Evolutionary conservation across 53 echinoderm and acorn worm species (phyloP).

Genomic region (Antedon mediterranea): DNA sequence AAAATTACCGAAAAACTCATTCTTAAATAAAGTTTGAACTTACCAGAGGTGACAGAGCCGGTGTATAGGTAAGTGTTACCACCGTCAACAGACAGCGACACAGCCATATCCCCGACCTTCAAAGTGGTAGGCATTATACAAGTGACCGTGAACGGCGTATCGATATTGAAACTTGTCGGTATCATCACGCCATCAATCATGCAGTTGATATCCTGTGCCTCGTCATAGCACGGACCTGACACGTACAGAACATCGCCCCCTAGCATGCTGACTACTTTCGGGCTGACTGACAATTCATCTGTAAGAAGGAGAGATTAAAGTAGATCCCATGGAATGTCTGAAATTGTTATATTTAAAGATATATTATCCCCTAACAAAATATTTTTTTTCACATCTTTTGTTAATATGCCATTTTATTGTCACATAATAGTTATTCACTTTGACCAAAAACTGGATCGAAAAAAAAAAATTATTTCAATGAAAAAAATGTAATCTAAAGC

Average conservation of each 20-base stretch:
- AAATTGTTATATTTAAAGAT: no score
- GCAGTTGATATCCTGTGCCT: slow-evolving; percentile 41
- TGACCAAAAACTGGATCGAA: no score
- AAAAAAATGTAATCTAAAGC: no score
- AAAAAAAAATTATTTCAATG: no score
- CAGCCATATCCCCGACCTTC: slow-evolving; percentile 32
- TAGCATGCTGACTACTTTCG: slow-evolving; percentile 57
- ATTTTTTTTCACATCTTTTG: no score
- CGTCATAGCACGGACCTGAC: slow-evolving; percentile 77
- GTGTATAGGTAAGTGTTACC: slow-evolving; percentile 38
- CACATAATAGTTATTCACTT: no score
- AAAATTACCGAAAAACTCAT: no score
- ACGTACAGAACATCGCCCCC: slow-evolving; percentile 83
- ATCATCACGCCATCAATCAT: slow-evolving; percentile 40
- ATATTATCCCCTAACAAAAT: no score
- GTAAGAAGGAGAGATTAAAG: no score
- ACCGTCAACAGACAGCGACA: slow-evolving; percentile 56
- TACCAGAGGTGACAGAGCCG: slow-evolving; percentile 48
- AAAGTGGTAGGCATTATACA: slow-evolving; percentile 70
- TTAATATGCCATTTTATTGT: no score
- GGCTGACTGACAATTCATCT: slow-evolving; percentile 33
- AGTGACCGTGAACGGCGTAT: slow-evolving; percentile 60
- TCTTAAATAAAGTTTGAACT: not conserved
- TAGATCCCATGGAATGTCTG: no score
- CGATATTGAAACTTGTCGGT: slow-evolving; percentile 40